Percentiles rank a stretch among this genome's conserved stretches.
Conservation (phyloP, 1,140 invertebrate species). For the Aphidius gifuensis region DNA sequence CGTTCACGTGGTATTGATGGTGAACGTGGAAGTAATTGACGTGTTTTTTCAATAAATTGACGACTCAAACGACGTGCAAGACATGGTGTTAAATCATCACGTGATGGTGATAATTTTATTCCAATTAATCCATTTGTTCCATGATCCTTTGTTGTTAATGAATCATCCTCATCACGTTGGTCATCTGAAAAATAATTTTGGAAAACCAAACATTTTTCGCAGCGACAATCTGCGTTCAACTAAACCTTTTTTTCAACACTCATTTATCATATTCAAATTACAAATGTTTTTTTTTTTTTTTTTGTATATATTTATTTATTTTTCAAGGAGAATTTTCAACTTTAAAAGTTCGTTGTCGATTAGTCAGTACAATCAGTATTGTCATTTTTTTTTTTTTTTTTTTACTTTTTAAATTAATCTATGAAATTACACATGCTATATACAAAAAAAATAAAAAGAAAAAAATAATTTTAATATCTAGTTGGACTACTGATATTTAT, state of each 20-base stretch:
- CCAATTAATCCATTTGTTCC: constrained; percentile 7
- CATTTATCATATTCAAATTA: background rate
- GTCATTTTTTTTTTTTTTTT: too few relatives aligned
- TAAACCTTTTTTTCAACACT: background rate
- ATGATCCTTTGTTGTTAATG: constrained; percentile 27
- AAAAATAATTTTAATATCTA: too few relatives aligned
- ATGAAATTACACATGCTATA: too few relatives aligned
- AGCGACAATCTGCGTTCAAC: constrained; percentile 13
- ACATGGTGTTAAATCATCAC: constrained; percentile 44
- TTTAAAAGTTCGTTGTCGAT: too few relatives aligned
- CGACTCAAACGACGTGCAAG: constrained; percentile 47
- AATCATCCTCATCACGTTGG: constrained; percentile 26
- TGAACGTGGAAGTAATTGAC: constrained; percentile 42
- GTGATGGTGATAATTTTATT: constrained; percentile 31
- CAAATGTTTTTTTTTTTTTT: constrained; percentile 5
- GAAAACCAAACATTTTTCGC: constrained; percentile 29
- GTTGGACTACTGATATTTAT: too few relatives aligned
- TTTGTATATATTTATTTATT: background rate
- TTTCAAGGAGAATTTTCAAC: too few relatives aligned
- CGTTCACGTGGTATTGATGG: constrained; percentile 39
- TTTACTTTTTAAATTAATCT: too few relatives aligned
- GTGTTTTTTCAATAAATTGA: constrained; percentile 48
- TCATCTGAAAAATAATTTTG: constrained; percentile 42
- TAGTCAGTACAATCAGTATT: too few relatives aligned
- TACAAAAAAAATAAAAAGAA: too few relatives aligned